Base-by-base conservation (phyloP, 2,888 invertebrate species). In the Spialia ferax region DNA sequence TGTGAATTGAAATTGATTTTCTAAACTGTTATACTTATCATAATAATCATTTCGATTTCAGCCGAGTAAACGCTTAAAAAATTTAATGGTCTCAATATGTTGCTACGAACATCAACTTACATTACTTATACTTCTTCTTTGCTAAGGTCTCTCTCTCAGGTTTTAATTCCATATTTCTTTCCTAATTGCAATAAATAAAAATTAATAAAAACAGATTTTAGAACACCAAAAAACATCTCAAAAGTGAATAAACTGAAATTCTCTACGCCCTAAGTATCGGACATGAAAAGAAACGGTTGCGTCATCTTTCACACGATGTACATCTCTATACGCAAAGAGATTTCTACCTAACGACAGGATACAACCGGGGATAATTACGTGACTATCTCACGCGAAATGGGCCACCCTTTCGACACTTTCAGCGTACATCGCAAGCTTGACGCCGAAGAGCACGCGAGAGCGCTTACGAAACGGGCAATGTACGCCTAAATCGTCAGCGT, bases 341-440 rank as follows among this genome's bases (percentile, higher is more conserved):
- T 57, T 50, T 18, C 57, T 32, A 64, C 57, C n/a, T 50, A 57
- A 61, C 22, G 48, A 35, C 59, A 65, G 65, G 65, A 65, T 65
- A 65, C 59, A 65, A 59, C 38, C 65, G 29, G 50, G 57, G 50
- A 52, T 65, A 65, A 65, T 65, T 65, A 65, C 59, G 59, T 59
- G 65, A 59, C 65, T 52, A 59, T 52, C 50, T 65, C 59, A 65
- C 35, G 50, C 48, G 59, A 26, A 59, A 59, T 52, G 64, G 42
- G 20, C 20, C 22, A 42, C 59, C 18, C 26, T 59, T 56, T 18
- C 23, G 50, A 52, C 59, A 59, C 52, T 65, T 64, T 59, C 52
- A 23, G 10, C 52, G 29, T 65, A 52, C 65, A 65, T 42, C 18
- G 65, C 52, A 38, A 11, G 65, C 59, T 65, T 11, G 1, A 38